These are phyloP conservation scores for Sarcophaga rosellei DNA, from an alignment of 2,888 invertebrate species.

Conservation along the genomic window DNA sequence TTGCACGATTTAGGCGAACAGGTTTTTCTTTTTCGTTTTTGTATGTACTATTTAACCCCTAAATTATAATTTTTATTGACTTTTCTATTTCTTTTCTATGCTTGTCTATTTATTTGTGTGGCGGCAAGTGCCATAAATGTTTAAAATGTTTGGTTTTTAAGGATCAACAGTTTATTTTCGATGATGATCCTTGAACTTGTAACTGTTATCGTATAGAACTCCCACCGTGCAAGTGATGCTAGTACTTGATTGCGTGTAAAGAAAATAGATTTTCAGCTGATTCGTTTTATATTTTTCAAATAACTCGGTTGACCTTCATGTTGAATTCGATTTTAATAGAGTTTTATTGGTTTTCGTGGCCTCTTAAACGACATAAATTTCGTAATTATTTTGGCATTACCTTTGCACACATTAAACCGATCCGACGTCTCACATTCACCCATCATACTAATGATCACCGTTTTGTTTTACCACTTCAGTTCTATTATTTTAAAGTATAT, in stretches of 20 bases:
- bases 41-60: constrained; percentile 16
- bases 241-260: too few species aligned
- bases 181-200: not conserved
- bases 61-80: constrained; percentile 7
- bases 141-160: constrained; percentile 9
- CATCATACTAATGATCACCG: constrained; percentile 11
- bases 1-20: not conserved
- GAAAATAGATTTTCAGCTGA: constrained; percentile 14
- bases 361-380: constrained; percentile 44
- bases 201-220: not conserved
- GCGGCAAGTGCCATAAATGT: constrained; percentile 50
- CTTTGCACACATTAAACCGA: constrained; percentile 40
- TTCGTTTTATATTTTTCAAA: constrained; percentile 21
- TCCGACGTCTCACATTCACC: not conserved
- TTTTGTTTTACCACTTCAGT: constrained; percentile 12
- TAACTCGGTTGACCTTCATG: constrained; percentile 7
- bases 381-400: constrained; percentile 58
- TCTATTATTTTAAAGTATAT: constrained; percentile 15
- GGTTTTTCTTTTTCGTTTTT: not conserved
- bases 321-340: not conserved
- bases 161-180: constrained; percentile 47
- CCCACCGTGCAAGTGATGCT: constrained; percentile 7
- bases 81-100: too few species aligned
- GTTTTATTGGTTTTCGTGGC: constrained; percentile 8
- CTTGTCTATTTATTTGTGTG: constrained; percentile 10